Evolutionary conservation across 2,888 invertebrate genomes (phyloP).

Genomic region (Gnatocerus cornutus): DNA sequence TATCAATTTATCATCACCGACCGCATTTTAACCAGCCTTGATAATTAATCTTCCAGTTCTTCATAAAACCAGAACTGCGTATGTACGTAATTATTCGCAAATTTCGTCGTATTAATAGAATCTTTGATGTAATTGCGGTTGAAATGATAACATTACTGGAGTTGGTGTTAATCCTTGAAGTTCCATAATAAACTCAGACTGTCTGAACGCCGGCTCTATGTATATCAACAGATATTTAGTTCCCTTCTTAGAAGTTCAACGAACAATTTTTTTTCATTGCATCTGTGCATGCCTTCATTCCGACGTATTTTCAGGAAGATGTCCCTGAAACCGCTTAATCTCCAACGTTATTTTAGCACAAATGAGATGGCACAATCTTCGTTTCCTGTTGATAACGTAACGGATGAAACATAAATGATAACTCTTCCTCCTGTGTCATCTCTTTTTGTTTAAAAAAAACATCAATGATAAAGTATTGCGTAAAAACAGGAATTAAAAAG

Average conservation of each 20-base stretch:
- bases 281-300: neutral
- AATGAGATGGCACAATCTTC: conserved; percentile 28
- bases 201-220: conserved; percentile 1
- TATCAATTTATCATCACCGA: conserved; percentile 23
- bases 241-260: conserved; percentile 23
- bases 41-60: conserved; percentile 15
- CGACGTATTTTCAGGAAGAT: neutral
- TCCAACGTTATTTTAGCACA: conserved; percentile 8
- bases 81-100: neutral
- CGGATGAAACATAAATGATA: conserved; percentile 34
- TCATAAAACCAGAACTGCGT: conserved; percentile 8
- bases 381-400: conserved; percentile 37
- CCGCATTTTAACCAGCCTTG: conserved; percentile 11
- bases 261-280: conserved; percentile 9
- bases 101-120: too few species aligned
- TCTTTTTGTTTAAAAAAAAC: neutral
- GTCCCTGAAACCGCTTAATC: neutral
- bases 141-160: too few species aligned
- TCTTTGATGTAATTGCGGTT: too few species aligned
- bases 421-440: conserved; percentile 30
- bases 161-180: too few species aligned
- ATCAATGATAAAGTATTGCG: neutral
- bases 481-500: neutral
- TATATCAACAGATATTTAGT: conserved; percentile 15
- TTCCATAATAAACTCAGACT: neutral